Evolutionary conservation across 2,888 invertebrate species (phyloP).

Genomic region (Athalia circularis): DNA sequence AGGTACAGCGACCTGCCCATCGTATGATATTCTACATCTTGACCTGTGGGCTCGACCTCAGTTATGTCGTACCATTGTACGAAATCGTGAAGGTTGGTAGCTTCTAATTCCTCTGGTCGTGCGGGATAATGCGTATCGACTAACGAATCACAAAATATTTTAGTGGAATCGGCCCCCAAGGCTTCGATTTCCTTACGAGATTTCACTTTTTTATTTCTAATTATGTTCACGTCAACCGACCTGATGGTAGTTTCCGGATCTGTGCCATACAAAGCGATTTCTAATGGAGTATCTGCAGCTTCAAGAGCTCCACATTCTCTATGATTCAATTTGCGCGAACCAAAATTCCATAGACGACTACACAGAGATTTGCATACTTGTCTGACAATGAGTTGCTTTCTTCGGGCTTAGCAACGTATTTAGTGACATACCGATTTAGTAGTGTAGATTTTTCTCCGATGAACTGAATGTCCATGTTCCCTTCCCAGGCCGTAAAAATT

Average conservation of each 20-base stretch:
- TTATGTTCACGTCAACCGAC: no score
- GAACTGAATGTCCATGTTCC: constrained; percentile 55
- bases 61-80: constrained; percentile 50
- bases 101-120: constrained; percentile 55
- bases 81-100: constrained; percentile 51
- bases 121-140: constrained; percentile 55
- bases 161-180: constrained; percentile 56
- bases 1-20: constrained; percentile 37
- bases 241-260: no score
- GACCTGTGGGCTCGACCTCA: constrained; percentile 32
- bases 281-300: constrained; percentile 58
- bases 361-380: constrained; percentile 57
- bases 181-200: constrained; percentile 40
- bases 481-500: constrained; percentile 53
- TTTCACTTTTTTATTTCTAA: no score
- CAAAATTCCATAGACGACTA: constrained; percentile 58
- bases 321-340: constrained; percentile 56
- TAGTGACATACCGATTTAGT: constrained; percentile 49
- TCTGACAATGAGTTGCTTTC: constrained; percentile 55
- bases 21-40: constrained; percentile 44
- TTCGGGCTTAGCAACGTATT: constrained; percentile 58
- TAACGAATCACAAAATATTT: constrained; percentile 58
- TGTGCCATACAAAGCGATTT: no score
- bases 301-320: constrained; percentile 61
- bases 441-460: constrained; percentile 48